Base-by-base conservation (phyloP, 30 jellyfish, hydroid and myxozoan species). In the Chrysaora quinquecirrha region DNA sequence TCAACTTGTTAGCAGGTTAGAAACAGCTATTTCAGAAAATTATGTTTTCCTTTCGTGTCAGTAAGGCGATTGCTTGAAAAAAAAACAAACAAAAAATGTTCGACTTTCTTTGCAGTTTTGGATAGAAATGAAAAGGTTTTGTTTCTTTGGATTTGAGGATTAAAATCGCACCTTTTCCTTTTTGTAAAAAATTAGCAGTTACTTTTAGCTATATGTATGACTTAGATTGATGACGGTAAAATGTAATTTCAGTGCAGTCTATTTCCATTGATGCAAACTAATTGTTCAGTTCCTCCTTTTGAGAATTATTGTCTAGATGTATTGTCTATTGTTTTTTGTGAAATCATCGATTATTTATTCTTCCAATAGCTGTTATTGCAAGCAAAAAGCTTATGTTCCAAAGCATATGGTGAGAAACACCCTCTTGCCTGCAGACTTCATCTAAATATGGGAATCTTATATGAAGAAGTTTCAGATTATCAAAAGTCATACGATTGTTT, bases 391-490 rank as follows among this genome's bases (percentile, higher is more conserved):
- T 30, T 82, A 12, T 82, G 92, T 50, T 10, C 16, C 79, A 82
- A 82, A 29, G 92, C 85, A 3, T 82, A 82, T 31, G 92, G 92
- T 4, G 92, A 82, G 27, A 67, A 49, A 19, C 85, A 82, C 50
- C 24, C 69, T 31, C 66, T 82, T 48, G 84, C 86, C 28, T 67
- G 85, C 56, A 77, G 92, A 14, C 4, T 82, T 6, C 69, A 47
- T 67, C 74, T 47, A 34, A 82, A 82, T 66, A 82, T 65, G 10
- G 92, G 86, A 11, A 82, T 82, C 20, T 71, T 82, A 1, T 52
- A 82, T 27, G 92, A 82, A 54, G 92, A 82, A 20, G 18, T 23
- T n/a, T 63, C 71, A 24, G 61, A 56, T 28, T 82, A 23, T 34
- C 70, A 82, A 54, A 34, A 60, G 1, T 85, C 92, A 6, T 82